These are phyloP conservation scores for Heterodera schachtii DNA, from an alignment of 1,140 invertebrate genomes.

Conservation along the genomic window DNA sequence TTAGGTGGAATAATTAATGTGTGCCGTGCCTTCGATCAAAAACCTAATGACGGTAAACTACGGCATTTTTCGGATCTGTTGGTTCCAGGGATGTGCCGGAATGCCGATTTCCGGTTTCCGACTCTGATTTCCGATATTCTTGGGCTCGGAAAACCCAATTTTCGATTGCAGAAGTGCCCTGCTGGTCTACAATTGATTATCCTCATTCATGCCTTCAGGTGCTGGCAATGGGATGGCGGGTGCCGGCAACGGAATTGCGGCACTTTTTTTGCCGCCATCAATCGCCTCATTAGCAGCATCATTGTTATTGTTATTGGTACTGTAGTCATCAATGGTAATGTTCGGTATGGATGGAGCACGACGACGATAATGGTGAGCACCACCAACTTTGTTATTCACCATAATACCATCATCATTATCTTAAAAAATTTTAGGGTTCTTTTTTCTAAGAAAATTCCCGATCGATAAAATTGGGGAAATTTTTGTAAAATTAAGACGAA, in stretches of 20 bases:
- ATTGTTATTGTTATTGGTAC: neutral
- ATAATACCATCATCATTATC: neutral
- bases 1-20: too few species aligned
- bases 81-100: too few species aligned
- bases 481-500: too few species aligned
- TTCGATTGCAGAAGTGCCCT: too few species aligned
- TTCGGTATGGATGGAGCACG: neutral
- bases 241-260: conserved; percentile 21
- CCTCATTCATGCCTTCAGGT: neutral
- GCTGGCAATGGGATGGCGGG: conserved; percentile 26
- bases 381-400: too few species aligned
- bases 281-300: too few species aligned
- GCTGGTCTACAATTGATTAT: neutral
- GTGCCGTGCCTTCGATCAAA: too few species aligned
- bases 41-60: too few species aligned
- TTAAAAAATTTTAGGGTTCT: neutral
- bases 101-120: too few species aligned
- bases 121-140: too few species aligned
- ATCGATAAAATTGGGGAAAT: neutral
- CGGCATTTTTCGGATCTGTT: too few species aligned
- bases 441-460: neutral
- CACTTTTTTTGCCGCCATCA: neutral
- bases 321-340: conserved; percentile 27
- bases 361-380: neutral
- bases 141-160: neutral